Evolutionary conservation across 2,797 vertebrate species (phyloP), one percentile per base, ranked within the genome.

Genomic region (Oryzias sinensis): DNA sequence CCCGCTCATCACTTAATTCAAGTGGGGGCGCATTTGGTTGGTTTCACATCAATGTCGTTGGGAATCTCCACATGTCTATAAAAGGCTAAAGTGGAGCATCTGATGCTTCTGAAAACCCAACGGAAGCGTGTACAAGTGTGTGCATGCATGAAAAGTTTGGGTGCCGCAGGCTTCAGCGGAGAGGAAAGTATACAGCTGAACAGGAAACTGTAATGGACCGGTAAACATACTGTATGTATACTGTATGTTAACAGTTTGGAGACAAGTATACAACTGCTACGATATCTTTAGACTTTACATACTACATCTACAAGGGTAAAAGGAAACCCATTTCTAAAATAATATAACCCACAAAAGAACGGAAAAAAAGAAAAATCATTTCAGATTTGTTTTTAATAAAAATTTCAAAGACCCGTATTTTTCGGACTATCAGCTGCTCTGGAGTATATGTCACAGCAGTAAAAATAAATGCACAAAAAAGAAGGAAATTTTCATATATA

Each of bases 21-120:
- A 44, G 48, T 25, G 20, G 14, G 49, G 53, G 16, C 57, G 27
- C 60, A 42, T 62, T 29, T 66, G 53, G 14, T 33, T 49, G 47
- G 56, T 52, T 77, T 69, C 27, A 54, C 25, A 52, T 78, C 50
- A 73, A 71, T 79, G 76, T 74, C 45, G 70, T 50, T 54, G 59
- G 22, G 65, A 49, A 86, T 78, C 73, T 75, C 61, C 65, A 77
- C 62, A 74, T 65, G 76, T 74, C 83, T 80, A 76, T 76, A 84
- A 80, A 74, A 80, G 68, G 79, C 70, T 49, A 60, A 43, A 59
- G 54, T 37, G 56, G 54, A 54, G 65, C 68, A 77, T 83, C 53
- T 65, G 59, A 80, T 65, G 59, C 54, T 73, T 62, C 53, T 29
- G 54, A 15, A 45, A 56, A 61, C 51, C 43, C 29, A 73, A 47